Evolutionary conservation across 2,113 vertebrate genomes (phyloP).

Genomic region (Amphiprion percula): DNA sequence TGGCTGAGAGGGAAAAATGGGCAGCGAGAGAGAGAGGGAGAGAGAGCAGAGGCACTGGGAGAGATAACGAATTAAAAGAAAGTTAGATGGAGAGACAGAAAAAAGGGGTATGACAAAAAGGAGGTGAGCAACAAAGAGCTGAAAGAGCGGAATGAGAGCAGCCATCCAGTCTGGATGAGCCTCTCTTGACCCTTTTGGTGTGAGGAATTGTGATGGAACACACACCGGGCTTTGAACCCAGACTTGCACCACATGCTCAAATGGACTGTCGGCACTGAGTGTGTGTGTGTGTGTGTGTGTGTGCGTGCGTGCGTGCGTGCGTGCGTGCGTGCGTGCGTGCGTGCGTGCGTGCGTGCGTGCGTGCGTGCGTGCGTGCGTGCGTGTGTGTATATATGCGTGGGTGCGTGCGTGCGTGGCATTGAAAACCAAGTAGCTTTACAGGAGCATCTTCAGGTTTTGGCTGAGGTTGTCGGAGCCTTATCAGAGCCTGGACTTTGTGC

Average conservation of each 20-base stretch:
- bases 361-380: background rate
- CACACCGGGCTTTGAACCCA: conserved; percentile 54
- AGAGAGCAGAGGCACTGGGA: conserved; percentile 6
- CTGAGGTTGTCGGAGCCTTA: conserved; percentile 39
- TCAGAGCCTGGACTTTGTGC: conserved; percentile 21
- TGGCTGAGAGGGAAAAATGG: conserved; percentile 37
- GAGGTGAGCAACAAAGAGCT: conserved; percentile 42
- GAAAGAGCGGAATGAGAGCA: conserved; percentile 40
- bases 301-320: background rate
- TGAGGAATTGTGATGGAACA: conserved; percentile 35
- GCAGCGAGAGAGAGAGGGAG: conserved; percentile 34
- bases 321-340: background rate
- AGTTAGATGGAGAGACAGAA: conserved; percentile 16
- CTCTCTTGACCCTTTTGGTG: conserved; percentile 63
- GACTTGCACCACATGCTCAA: conserved; percentile 28
- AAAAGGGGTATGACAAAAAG: conserved; percentile 20
- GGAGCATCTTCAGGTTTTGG: conserved; percentile 53
- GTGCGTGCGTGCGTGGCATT: background rate
- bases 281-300: background rate
- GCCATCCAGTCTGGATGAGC: conserved; percentile 41
- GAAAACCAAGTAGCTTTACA: conserved; percentile 34
- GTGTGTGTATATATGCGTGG: too few species aligned
- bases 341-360: background rate
- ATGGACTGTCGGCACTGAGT: conserved; percentile 31
- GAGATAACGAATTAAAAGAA: conserved; percentile 42